phyloP scores from a whole-genome alignment of 2,797 vertebrate genomes.

The Cyprinella venusta region DNA sequence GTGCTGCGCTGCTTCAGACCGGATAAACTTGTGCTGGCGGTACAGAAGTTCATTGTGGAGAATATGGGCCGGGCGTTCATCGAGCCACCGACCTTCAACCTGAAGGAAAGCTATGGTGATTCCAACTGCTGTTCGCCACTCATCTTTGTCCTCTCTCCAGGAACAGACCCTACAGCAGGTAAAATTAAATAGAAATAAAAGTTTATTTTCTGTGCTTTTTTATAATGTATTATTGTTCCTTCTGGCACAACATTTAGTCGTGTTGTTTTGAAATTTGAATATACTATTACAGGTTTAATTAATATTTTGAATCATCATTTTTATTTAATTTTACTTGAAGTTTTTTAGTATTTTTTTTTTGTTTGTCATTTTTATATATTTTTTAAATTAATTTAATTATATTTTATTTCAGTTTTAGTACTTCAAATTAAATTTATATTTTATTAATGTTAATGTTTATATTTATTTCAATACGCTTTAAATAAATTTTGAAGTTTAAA shows the following conservation, averaged over 20 bases:
- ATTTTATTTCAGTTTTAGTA: no score
- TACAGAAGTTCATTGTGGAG: constrained; percentile 84
- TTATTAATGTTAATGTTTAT: no score
- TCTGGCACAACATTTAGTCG: neutral
- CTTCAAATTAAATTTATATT: no score
- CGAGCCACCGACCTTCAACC: constrained; percentile 91
- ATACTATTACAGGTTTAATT: neutral
- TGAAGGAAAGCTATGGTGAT: constrained; percentile 88
- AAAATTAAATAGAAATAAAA: constrained; percentile 39
- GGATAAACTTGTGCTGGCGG: constrained; percentile 89
- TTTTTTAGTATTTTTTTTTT: neutral
- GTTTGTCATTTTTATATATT: neutral
- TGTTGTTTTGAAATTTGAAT: neutral
- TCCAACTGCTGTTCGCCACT: constrained; percentile 89
- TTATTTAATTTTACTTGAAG: neutral
- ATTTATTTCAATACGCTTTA: no score
- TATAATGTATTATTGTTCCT: neutral
- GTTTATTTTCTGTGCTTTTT: neutral
- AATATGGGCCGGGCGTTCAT: constrained; percentile 86
- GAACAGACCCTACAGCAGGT: constrained; percentile 96
- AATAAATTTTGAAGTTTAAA: no score
- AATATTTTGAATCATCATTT: neutral
- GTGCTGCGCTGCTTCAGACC: constrained; percentile 89
- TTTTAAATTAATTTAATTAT: neutral
- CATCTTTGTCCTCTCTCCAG: constrained; percentile 91